A percentile compares a stretch with the other conserved stretches of the same genome.
Evolutionary conservation across 2,888 invertebrate genomes (phyloP).

Genomic region (Myopa tessellatipennis): DNA sequence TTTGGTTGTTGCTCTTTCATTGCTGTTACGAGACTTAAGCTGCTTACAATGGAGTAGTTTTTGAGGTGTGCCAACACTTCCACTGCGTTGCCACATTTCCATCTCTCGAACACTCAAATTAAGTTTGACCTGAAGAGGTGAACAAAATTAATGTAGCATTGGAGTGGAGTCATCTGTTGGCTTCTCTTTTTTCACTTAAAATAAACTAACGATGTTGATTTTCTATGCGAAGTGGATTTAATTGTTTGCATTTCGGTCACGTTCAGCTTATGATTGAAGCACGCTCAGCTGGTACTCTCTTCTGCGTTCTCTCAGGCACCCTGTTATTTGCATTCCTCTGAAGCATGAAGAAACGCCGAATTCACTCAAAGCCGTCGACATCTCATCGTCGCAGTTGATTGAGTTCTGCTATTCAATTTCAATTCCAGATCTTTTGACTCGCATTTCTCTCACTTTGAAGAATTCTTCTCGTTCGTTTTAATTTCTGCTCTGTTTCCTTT

Average conservation of each 20-base stretch:
- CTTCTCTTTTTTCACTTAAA: neutral
- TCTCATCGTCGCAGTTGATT: conserved; percentile 20
- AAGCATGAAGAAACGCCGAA: neutral
- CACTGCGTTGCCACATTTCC: neutral
- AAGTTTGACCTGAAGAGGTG: neutral
- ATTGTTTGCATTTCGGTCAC: conserved; percentile 12
- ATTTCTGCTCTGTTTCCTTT: conserved; percentile 27
- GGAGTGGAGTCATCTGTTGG: neutral
- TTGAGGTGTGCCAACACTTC: neutral
- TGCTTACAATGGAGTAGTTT: neutral
- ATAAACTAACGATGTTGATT: neutral
- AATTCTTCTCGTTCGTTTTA: conserved; percentile 1
- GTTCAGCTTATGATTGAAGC: conserved; percentile 8
- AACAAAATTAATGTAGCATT: neutral
- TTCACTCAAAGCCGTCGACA: conserved; percentile 10
- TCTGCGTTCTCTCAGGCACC: neutral
- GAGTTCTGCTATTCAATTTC: conserved; percentile 22
- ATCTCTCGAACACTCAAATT: neutral
- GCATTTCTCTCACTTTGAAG: neutral
- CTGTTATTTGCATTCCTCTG: neutral
- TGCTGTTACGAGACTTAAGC: too few relatives aligned
- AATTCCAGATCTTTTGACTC: neutral
- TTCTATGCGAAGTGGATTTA: neutral
- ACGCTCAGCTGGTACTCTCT: neutral
- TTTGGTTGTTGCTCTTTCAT: neutral